Evolutionary conservation across 2,888 invertebrate species (phyloP).

Genomic region (Lithosia quadra): DNA sequence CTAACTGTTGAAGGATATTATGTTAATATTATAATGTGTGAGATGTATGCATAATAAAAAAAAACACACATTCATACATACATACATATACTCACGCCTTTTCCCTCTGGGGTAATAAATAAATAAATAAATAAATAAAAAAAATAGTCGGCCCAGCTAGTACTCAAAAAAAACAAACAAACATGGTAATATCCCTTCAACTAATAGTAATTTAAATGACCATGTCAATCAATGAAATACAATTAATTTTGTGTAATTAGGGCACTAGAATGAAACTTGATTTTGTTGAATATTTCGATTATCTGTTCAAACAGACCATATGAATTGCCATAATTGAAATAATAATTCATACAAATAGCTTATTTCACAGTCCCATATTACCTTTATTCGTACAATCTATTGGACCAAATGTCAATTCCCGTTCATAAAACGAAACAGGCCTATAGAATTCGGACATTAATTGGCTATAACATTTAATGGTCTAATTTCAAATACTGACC

Average conservation of each 20-base stretch:
- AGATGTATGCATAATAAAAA: too few species aligned
- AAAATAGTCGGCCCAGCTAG: too few species aligned
- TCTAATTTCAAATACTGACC: constrained; percentile 25
- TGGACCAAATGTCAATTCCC: constrained; percentile 23
- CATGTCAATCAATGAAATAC: too few species aligned
- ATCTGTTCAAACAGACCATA: not conserved
- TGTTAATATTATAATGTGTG: too few species aligned
- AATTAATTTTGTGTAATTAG: not conserved
- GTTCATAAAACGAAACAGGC: constrained; percentile 35
- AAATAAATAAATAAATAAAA: too few species aligned
- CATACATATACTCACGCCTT: too few species aligned
- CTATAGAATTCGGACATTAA: constrained; percentile 45
- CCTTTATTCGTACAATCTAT: constrained; percentile 20
- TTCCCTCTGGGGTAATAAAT: too few species aligned
- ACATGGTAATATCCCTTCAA: too few species aligned
- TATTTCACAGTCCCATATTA: constrained; percentile 22
- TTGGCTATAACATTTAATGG: constrained; percentile 37
- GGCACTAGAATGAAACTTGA: not conserved
- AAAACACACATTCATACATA: too few species aligned
- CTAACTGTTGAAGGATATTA: too few species aligned
- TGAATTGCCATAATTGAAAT: constrained; percentile 6
- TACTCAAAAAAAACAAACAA: too few species aligned
- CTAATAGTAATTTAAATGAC: too few species aligned
- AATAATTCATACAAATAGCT: constrained; percentile 20
- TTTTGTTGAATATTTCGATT: not conserved